Evolutionary conservation across 2,797 vertebrate genomes (phyloP).

Genomic region (Mionectes olivaceus): DNA sequence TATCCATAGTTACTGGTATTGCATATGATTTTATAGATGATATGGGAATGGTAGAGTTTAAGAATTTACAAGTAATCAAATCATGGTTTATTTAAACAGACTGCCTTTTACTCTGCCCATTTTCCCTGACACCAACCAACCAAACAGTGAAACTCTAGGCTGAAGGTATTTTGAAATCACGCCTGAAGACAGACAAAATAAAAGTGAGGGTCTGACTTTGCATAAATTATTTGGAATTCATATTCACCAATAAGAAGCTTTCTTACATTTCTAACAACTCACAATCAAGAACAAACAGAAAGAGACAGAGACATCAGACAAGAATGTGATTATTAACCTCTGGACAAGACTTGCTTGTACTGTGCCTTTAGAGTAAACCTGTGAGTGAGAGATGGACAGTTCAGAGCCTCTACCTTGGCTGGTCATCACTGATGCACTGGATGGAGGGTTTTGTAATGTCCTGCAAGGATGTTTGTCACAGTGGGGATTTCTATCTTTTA

Average conservation of each 20-base stretch:
- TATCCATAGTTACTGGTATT: neutral
- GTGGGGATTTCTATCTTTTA: fast-evolving
- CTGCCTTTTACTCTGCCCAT: neutral
- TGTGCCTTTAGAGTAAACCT: neutral
- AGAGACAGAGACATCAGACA: neutral
- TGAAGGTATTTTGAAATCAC: neutral
- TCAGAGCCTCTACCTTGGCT: neutral
- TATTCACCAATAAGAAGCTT: neutral
- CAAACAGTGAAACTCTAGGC: neutral
- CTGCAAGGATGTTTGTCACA: fast-evolving
- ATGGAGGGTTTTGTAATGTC: neutral
- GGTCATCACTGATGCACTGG: neutral
- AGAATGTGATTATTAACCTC: neutral
- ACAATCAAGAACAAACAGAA: neutral
- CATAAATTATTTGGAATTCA: neutral
- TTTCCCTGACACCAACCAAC: neutral
- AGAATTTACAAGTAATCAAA: neutral
- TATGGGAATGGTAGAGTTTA: neutral
- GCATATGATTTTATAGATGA: neutral
- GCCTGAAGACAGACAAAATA: neutral
- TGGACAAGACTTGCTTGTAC: neutral
- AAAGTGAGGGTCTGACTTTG: neutral
- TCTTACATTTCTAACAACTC: neutral
- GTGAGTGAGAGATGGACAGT: neutral
- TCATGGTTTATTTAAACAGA: neutral